A percentile compares a stretch with the other conserved stretches of the same genome.
Conservation (phyloP, 2,113 vertebrate genomes). For the Ictidomys tridecemlineatus region DNA sequence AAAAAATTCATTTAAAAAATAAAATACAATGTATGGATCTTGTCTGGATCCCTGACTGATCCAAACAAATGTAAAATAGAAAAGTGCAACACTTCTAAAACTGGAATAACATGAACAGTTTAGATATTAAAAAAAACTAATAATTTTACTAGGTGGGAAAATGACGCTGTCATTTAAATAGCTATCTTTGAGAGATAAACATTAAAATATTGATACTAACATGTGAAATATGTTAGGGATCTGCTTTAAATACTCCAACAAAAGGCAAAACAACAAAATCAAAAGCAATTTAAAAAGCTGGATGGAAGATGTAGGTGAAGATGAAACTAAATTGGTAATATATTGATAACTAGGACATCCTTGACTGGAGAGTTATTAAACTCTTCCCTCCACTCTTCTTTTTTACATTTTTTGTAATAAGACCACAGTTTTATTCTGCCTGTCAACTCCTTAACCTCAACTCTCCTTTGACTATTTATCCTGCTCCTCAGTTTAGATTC, state of each 20-base stretch:
- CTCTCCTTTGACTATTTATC: background rate
- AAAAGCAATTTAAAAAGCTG: background rate
- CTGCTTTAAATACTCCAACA: background rate
- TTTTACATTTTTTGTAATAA: slow-evolving; percentile 1
- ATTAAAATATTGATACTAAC: background rate
- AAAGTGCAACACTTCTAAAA: slow-evolving; percentile 26
- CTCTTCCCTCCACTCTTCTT: background rate
- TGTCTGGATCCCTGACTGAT: background rate
- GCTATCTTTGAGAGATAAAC: background rate
- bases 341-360: background rate
- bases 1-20: background rate
- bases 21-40: background rate
- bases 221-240: background rate
- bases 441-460: background rate
- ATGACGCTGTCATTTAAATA: background rate
- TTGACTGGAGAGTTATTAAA: background rate
- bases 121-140: background rate
- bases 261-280: slow-evolving; percentile 43
- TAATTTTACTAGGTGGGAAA: background rate
- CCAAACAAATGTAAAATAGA: background rate
- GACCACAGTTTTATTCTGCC: background rate
- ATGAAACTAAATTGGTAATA: slow-evolving; percentile 18
- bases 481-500: slow-evolving; percentile 1
- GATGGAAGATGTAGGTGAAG: background rate
- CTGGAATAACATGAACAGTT: background rate